These are phyloP conservation scores for Serinus canaria DNA, from an alignment of 2,113 vertebrate genomes.

Conservation along the genomic window DNA sequence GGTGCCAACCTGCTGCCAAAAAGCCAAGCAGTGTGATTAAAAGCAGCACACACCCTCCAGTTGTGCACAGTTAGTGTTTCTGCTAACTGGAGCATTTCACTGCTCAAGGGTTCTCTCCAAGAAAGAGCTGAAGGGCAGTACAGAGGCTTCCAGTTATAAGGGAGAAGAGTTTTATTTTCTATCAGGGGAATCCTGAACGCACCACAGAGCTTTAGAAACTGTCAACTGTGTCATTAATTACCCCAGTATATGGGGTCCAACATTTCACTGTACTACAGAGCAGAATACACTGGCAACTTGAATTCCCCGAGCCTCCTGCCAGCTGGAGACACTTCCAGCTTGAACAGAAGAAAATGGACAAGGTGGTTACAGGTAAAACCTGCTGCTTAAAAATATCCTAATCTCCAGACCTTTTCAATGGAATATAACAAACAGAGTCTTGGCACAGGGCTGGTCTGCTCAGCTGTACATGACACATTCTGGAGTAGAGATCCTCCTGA, in stretches of 20 bases:
- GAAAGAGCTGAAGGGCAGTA: background rate
- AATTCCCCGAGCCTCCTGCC: background rate
- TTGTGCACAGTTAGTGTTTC: background rate
- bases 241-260: background rate
- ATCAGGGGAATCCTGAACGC: background rate
- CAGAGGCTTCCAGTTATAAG: background rate
- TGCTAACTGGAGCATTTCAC: background rate
- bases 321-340: background rate
- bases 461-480: background rate
- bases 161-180: background rate
- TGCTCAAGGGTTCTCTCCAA: background rate
- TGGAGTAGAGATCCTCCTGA: background rate
- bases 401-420: background rate
- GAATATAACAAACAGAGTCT: background rate
- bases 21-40: background rate
- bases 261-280: background rate
- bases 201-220: background rate
- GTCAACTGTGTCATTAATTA: background rate
- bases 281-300: background rate
- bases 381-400: background rate
- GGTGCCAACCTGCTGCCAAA: background rate
- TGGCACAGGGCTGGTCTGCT: background rate
- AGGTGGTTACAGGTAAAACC: background rate
- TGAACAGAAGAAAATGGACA: background rate
- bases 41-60: background rate